Evolutionary conservation across 2,888 invertebrate genomes (phyloP).

Genomic region (Caenorhabditis drosophilae): DNA sequence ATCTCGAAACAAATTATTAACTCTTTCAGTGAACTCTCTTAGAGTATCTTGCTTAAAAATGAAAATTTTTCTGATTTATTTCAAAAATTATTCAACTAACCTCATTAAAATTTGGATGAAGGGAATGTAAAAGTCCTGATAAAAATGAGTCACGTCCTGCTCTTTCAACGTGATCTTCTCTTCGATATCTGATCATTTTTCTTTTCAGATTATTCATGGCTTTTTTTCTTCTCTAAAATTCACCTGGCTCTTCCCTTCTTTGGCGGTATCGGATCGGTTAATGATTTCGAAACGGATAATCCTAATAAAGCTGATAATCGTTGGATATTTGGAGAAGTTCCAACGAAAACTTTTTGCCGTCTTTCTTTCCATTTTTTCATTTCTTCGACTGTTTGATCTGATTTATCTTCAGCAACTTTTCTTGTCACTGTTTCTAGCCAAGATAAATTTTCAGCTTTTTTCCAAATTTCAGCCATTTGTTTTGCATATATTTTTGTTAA

Average conservation of each 20-base stretch:
- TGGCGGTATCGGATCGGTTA: constrained; percentile 47
- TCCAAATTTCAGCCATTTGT: constrained; percentile 80
- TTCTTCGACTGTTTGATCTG: neutral
- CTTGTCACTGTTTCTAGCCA: constrained; percentile 78
- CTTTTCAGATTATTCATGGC: too few species aligned
- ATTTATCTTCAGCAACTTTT: constrained; percentile 16
- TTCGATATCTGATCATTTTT: too few species aligned
- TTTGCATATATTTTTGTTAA: constrained; percentile 79
- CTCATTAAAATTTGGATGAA: constrained; percentile 14
- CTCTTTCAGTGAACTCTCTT: too few species aligned
- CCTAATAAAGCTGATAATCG: neutral
- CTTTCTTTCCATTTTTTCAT: neutral
- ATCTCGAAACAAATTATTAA: too few species aligned
- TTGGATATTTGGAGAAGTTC: neutral
- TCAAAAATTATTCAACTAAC: too few species aligned
- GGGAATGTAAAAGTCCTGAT: constrained; percentile 13
- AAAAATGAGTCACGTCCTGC: constrained; percentile 2
- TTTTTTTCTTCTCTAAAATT: too few species aligned
- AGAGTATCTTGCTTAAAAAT: too few species aligned
- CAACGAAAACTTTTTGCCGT: neutral
- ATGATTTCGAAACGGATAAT: neutral
- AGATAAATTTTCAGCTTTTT: constrained; percentile 76
- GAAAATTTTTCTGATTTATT: too few species aligned
- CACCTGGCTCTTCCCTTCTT: constrained; percentile 16
- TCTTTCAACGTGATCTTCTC: constrained; percentile 4